Evolutionary conservation across 2,113 vertebrate species (phyloP).

Genomic region (Lutjanus erythropterus): DNA sequence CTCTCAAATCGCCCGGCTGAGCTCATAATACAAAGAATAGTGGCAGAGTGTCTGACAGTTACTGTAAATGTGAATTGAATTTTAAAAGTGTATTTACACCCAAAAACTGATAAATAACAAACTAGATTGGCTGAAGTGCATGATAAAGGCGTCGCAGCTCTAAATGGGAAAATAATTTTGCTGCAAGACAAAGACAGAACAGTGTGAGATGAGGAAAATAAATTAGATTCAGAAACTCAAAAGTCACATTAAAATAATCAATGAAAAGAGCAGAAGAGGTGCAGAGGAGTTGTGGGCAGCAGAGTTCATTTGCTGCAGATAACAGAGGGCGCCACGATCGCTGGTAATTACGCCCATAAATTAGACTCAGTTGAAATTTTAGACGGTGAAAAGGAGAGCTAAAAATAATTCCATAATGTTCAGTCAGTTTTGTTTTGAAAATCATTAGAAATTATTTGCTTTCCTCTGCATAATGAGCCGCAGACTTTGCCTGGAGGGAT

Average conservation of each 20-base stretch:
- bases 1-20: slow-evolving; percentile 11
- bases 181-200: slow-evolving; percentile 9
- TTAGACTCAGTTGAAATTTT: slow-evolving; percentile 7
- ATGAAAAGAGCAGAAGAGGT: slow-evolving; percentile 7
- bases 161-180: slow-evolving; percentile 9
- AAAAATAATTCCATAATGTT: slow-evolving; percentile 47
- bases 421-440: slow-evolving; percentile 56
- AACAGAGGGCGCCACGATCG: not conserved
- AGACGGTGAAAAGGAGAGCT: slow-evolving; percentile 20
- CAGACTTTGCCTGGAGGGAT: slow-evolving; percentile 55
- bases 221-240: slow-evolving; percentile 6
- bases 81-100: slow-evolving; percentile 11
- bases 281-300: not conserved
- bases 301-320: slow-evolving; percentile 9
- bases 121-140: not conserved
- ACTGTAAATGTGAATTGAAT: slow-evolving; percentile 18
- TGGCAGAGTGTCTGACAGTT: not conserved
- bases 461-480: slow-evolving; percentile 65
- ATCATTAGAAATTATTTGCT: slow-evolving; percentile 65
- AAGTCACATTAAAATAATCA: slow-evolving; percentile 13
- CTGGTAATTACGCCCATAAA: slow-evolving; percentile 11
- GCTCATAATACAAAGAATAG: slow-evolving; percentile 8
- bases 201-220: slow-evolving; percentile 1
- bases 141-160: not conserved
- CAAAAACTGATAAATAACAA: slow-evolving; percentile 11